These are phyloP conservation scores for Noctuana brunneofusca DNA, from an alignment of 2,888 invertebrate species.

Conservation along the genomic window DNA sequence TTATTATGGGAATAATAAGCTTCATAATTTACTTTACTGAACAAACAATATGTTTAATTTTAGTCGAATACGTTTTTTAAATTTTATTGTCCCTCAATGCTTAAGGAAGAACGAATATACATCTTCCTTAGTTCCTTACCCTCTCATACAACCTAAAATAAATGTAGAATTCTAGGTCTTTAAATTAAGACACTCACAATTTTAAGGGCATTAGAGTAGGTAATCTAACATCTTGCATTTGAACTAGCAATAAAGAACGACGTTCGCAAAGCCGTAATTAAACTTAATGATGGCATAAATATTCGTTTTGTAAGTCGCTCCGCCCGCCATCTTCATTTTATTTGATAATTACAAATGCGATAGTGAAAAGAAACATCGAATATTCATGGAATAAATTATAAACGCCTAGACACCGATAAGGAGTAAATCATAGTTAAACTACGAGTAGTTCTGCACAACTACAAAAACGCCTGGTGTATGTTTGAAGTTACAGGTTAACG, in stretches of 20 bases:
- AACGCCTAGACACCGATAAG: neutral
- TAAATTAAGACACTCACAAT: neutral
- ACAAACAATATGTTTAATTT: no score
- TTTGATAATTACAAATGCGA: neutral
- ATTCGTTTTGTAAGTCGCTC: neutral
- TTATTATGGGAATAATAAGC: no score
- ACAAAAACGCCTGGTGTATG: neutral
- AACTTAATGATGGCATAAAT: slow-evolving; percentile 4
- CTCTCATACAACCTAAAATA: no score
- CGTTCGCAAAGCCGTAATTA: neutral
- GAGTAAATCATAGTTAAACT: neutral
- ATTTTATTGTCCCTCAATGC: no score
- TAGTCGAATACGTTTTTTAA: no score
- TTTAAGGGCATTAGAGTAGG: neutral
- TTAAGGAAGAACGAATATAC: no score
- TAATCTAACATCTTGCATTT: neutral
- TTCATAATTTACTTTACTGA: no score
- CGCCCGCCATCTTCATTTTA: slow-evolving; percentile 7
- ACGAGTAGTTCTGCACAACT: neutral
- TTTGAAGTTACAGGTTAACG: neutral
- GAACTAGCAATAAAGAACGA: neutral
- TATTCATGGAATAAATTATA: neutral
- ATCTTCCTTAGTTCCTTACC: no score
- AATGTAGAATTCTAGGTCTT: neutral
- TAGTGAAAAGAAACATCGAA: neutral